Percentiles rank a stretch among this genome's conserved stretches.
These are phyloP conservation scores for Trissoscelio sp. DNA, from an alignment of 2,888 invertebrate species.

Conservation along the genomic window DNA sequence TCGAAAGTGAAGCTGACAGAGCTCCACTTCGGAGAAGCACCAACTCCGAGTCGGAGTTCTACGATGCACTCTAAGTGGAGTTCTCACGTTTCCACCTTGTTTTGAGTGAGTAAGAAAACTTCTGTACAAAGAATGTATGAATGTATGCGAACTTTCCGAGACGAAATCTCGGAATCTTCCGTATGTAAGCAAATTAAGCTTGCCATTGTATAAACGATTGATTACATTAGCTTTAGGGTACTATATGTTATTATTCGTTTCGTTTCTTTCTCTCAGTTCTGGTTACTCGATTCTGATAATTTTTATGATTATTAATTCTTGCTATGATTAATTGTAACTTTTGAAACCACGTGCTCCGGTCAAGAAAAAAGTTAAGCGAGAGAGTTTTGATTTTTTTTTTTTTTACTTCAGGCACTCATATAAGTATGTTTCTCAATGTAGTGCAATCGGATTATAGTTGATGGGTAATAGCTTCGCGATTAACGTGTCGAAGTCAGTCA, in stretches of 20 bases:
- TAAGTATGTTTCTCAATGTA: constrained; percentile 65
- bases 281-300: no score
- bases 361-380: constrained; percentile 4
- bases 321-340: constrained; percentile 53
- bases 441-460: constrained; percentile 64
- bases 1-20: no score
- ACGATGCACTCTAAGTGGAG: no score
- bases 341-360: constrained; percentile 37
- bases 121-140: constrained; percentile 40
- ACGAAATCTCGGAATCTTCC: no score
- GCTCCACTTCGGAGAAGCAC: no score
- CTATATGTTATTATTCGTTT: constrained; percentile 29
- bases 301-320: constrained; percentile 47
- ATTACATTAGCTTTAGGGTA: no score
- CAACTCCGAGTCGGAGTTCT: no score
- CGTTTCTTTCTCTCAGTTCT: constrained; percentile 18
- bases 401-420: constrained; percentile 56
- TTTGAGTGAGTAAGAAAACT: no score
- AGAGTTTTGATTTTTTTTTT: no score
- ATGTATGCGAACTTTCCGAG: constrained; percentile 54
- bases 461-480: constrained; percentile 55
- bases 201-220: no score
- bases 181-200: no score
- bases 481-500: constrained; percentile 59
- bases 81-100: no score